Percentiles rank a stretch among this genome's conserved stretches.
Evolutionary conservation across 2,797 vertebrate species (phyloP).

Genomic region (Nasua narica): DNA sequence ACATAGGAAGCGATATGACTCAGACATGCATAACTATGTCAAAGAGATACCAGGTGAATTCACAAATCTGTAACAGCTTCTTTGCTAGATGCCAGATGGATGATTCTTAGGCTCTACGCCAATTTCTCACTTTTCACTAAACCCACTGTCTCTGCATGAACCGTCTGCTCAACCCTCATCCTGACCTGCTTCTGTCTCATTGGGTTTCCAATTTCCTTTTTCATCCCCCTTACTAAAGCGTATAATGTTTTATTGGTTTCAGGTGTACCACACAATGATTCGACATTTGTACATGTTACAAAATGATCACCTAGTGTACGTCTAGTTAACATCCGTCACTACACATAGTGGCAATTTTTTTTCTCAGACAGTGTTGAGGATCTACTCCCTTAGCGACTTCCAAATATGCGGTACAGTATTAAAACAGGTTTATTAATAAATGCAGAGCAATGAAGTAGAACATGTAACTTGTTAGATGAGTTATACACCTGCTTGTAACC

Average conservation of each 20-base stretch:
- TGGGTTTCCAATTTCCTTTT: not conserved
- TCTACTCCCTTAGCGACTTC: not conserved
- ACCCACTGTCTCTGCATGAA: not conserved
- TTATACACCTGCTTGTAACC: not conserved
- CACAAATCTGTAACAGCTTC: not conserved
- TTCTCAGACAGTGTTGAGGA: not conserved
- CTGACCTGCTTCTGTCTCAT: not conserved
- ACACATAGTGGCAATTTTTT: too few species aligned
- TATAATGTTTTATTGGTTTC: not conserved
- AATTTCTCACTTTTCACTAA: not conserved
- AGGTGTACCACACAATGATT: not conserved
- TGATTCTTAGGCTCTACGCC: not conserved
- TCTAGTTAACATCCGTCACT: not conserved
- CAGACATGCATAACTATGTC: not conserved
- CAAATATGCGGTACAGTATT: too few species aligned
- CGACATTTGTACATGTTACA: too few species aligned
- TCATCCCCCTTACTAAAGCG: accelerated
- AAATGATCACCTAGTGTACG: not conserved
- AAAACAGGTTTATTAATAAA: not conserved
- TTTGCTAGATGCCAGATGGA: not conserved
- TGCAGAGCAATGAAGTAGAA: not conserved
- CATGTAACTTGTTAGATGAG: not conserved
- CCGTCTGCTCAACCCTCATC: not conserved
- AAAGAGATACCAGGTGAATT: not conserved
- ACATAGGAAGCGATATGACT: too few species aligned